Evolutionary conservation across 2,797 vertebrate genomes (phyloP), one percentile per base, ranked within the genome.

Genomic region (Uromys caudimaculatus): DNA sequence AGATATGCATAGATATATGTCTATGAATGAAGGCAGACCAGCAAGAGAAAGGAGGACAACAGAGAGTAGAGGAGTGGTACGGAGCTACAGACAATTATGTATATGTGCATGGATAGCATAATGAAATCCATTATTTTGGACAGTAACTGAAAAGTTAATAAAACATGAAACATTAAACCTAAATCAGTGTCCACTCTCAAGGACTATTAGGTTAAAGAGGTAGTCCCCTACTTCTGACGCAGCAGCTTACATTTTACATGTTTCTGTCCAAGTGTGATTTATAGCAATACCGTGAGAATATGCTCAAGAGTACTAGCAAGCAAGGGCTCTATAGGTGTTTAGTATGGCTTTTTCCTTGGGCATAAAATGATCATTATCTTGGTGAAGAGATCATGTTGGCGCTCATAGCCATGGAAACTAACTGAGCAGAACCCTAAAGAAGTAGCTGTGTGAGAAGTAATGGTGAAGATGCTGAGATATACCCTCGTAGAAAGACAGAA

Each of bases 251-350:
- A 64, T 81, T 94, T 92, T 54, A 52, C 38, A 85, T 41, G 11
- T 21, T 82, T 91, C 69, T 50, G 4, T 77, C 47, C 78, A 94
- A 85, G 13, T 52, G 11, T 6, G 23, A 8, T 90, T 77, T 94
- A 29, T 41, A 78, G 71, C 73, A 90, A 88, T 87, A 12, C 27
- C 17, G 52, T 78, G n/a, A 87, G 44, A 93, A 94, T 67, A 85
- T 35, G 24, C 32, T 73, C 41, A 92, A 82, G 54, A 93, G 47
- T 35, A 91, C 11, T 35, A 94, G 50, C 23, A 91, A 86, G 29
- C 50, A n/a, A 13, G 58, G 35, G 12, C 64, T 89, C 56, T 93
- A 78, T 21, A 71, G 91, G 67, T 5, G 24, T 29, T 54, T 19
- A 54, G 50, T 54, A 38, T 10, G 47, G 47, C 32, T 71, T 86